Base-by-base conservation (phyloP, 2,113 vertebrate species). In the Bubalus kerabau region DNA sequence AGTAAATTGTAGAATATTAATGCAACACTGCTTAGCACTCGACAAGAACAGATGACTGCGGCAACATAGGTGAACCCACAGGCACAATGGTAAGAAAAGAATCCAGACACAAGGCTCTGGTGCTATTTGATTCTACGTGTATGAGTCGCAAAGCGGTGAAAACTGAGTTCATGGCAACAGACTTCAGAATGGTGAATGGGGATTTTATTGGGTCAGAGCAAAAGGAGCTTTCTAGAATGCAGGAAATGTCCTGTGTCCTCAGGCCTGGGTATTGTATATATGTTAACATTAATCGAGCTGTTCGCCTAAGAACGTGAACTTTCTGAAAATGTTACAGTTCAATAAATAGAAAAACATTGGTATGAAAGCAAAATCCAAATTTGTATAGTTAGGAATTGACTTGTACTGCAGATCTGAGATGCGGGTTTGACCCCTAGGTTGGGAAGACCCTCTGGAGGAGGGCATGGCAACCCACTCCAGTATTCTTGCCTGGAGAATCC, bases 101-200 rank as follows among this genome's bases (percentile, higher is more conserved):
- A 4, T 11, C 32, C 54, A 59, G 50, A 50, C 40, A 3, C 17
- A 1, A 23, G 54, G 21, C 32, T 6, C 0, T 13, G 30, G 52
- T 59, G 82, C 24, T 11, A 2, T 40, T 7, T 50, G 4, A 40
- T 23, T 7, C 24, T 43, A 23, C 1, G 1, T 0, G 5, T 0
- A 6, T 21, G 43, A 92, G 24, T 19, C 46, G n/a, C 5, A 43
- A 50, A 32, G 43, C n/a, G 36, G 43, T 46, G 5, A n/a, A 28
- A 40, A 56, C 36, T 0, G 1, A 62, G 4, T 1, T 1, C 13
- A 6, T 1, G 7, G 21, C 82, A 13, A 13, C 6, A 40, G 40
- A 19, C n/a, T n/a, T 23, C 28, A 16, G 80, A 90, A 43, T 0
- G 7, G 26, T 7, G 15, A 60, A 2, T 0, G 56, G 64, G 7